Conservation (phyloP, 2,113 vertebrate genomes). For the Oreochromis tanganicae region DNA sequence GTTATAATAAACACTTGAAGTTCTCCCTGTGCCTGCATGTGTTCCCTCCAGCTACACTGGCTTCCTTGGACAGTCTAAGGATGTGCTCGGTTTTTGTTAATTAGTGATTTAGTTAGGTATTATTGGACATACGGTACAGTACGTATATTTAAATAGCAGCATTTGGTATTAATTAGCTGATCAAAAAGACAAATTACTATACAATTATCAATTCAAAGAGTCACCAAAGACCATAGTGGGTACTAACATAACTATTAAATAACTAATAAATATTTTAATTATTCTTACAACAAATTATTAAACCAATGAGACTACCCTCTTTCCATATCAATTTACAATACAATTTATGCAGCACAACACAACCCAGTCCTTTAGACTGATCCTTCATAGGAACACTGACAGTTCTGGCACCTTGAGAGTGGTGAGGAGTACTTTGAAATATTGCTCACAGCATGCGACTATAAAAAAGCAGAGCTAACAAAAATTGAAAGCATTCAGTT, state of each 20-base stretch:
- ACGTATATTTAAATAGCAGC: not conserved
- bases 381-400: not conserved
- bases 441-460: not conserved
- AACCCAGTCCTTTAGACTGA: not conserved
- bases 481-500: not conserved
- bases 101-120: not conserved
- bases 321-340: not conserved
- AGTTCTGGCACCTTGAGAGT: not conserved
- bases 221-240: constrained; percentile 16
- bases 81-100: not conserved
- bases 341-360: not conserved
- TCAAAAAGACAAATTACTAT: constrained; percentile 29
- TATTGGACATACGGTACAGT: not conserved
- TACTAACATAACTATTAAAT: not conserved
- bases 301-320: not conserved
- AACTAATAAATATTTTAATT: not conserved
- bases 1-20: not conserved
- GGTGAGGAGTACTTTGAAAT: not conserved
- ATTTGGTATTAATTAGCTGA: not conserved
- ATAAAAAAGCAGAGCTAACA: not conserved
- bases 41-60: not conserved
- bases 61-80: not conserved
- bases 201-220: constrained; percentile 44
- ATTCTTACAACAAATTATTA: not conserved
- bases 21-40: not conserved